A percentile compares a stretch with the other conserved stretches of the same genome.
phyloP scores from a whole-genome alignment of 2,797 vertebrate species.

The Halcyon chelicuti region DNA sequence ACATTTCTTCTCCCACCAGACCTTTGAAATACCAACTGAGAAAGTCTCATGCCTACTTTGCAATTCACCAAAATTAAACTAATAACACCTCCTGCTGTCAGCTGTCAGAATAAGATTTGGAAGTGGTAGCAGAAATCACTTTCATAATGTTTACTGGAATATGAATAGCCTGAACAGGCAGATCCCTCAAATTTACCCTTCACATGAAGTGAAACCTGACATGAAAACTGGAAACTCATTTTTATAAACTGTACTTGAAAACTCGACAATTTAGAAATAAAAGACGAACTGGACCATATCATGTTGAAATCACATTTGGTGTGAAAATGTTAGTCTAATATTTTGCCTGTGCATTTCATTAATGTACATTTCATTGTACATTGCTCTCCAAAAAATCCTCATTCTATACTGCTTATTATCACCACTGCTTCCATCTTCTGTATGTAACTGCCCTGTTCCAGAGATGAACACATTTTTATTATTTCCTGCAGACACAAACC shows the following conservation, averaged over 20 bases:
- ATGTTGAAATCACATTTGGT: not conserved
- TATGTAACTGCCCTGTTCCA: not conserved
- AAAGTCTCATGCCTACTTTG: conserved; percentile 15
- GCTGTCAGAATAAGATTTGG: conserved; percentile 39
- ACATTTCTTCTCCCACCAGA: conserved; percentile 30
- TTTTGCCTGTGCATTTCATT: not conserved
- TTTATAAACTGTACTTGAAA: not conserved
- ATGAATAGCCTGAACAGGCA: conserved; percentile 31
- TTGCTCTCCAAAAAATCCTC: not conserved
- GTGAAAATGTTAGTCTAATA: not conserved
- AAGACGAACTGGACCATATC: not conserved
- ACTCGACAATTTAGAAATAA: not conserved
- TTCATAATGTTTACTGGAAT: conserved; percentile 38
- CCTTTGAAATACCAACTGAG: not conserved
- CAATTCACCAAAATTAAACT: conserved; percentile 52
- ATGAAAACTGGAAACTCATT: not conserved
- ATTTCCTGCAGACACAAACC: fast-evolving
- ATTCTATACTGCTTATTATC: not conserved
- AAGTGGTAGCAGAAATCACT: conserved; percentile 53
- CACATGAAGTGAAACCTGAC: not conserved
- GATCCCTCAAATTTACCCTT: conserved; percentile 15
- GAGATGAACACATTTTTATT: not conserved
- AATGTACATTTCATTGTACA: not conserved
- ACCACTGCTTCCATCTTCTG: not conserved
- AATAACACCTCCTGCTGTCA: conserved; percentile 61